Percentiles rank a stretch among this genome's conserved stretches.
These are phyloP conservation scores for Drosophila paracracens DNA, from an alignment of 2,888 invertebrate genomes.

Conservation along the genomic window DNA sequence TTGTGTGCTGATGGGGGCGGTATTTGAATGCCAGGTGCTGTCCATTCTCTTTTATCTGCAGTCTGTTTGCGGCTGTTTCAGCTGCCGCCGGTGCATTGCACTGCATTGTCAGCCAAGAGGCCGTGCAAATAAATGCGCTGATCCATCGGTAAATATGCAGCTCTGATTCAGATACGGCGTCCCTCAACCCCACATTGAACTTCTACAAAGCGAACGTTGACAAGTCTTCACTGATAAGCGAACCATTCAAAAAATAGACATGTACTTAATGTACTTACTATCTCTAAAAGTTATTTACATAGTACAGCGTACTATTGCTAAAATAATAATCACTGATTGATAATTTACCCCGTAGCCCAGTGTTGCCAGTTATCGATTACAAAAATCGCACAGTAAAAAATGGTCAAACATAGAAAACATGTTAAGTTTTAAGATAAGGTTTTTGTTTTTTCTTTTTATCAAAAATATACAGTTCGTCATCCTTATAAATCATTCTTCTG, in stretches of 20 bases:
- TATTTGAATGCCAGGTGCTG: conserved; percentile 4
- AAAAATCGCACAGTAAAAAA: neutral
- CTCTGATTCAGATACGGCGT: conserved; percentile 13
- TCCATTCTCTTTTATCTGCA: neutral
- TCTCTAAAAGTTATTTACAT: neutral
- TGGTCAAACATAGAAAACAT: neutral
- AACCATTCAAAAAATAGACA: conserved; percentile 10
- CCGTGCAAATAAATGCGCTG: conserved; percentile 34
- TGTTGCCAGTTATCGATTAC: neutral
- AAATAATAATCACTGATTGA: neutral
- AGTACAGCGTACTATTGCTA: neutral
- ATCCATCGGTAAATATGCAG: conserved; percentile 31
- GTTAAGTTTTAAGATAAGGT: neutral
- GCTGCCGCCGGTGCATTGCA: conserved; percentile 50
- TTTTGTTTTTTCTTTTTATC: neutral
- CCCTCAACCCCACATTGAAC: conserved; percentile 28
- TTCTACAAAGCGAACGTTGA: neutral
- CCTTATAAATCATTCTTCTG: neutral
- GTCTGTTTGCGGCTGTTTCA: conserved; percentile 16
- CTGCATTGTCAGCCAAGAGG: conserved; percentile 26
- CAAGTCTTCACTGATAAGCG: conserved; percentile 34
- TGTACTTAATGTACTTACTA: neutral
- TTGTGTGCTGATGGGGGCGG: neutral
- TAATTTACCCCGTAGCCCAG: neutral
- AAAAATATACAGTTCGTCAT: neutral